These are phyloP conservation scores for Trinectes maculatus DNA, from an alignment of 2,113 vertebrate genomes.

Conservation along the genomic window DNA sequence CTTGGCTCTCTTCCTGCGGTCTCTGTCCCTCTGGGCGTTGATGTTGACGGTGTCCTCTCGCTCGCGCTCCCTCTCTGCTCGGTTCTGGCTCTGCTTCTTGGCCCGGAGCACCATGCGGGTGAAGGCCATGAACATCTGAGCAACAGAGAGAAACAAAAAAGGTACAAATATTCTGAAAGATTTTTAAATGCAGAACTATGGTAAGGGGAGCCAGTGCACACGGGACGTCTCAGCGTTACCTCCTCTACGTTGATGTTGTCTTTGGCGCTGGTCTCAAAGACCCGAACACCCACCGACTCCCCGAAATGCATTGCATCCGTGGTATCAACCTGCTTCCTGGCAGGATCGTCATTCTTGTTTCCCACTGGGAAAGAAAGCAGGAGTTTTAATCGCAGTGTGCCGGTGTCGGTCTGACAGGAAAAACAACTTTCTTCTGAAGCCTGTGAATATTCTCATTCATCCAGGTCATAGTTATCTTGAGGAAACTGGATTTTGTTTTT, in stretches of 20 bases:
- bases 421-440: too few relatives aligned
- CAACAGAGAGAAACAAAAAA: not conserved
- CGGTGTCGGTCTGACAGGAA: too few relatives aligned
- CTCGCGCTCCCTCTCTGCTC: constrained; percentile 78
- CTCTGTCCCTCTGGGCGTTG: constrained; percentile 80
- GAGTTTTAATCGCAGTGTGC: not conserved
- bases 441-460: too few relatives aligned
- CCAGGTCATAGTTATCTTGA: too few relatives aligned
- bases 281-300: constrained; percentile 82
- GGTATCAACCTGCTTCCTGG: constrained; percentile 81
- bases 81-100: constrained; percentile 84
- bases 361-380: constrained; percentile 75
- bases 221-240: constrained; percentile 54
- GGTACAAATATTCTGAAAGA: not conserved
- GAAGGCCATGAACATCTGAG: constrained; percentile 88
- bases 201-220: not conserved
- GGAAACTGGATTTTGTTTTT: too few relatives aligned
- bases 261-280: constrained; percentile 88
- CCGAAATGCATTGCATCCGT: constrained; percentile 84
- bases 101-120: constrained; percentile 84
- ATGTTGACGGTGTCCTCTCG: constrained; percentile 86
- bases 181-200: not conserved
- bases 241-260: constrained; percentile 89
- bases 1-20: constrained; percentile 83
- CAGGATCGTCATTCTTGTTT: constrained; percentile 86